These are phyloP conservation scores for Cyclina sinensis DNA, from an alignment of 1,140 invertebrate genomes.

Conservation along the genomic window DNA sequence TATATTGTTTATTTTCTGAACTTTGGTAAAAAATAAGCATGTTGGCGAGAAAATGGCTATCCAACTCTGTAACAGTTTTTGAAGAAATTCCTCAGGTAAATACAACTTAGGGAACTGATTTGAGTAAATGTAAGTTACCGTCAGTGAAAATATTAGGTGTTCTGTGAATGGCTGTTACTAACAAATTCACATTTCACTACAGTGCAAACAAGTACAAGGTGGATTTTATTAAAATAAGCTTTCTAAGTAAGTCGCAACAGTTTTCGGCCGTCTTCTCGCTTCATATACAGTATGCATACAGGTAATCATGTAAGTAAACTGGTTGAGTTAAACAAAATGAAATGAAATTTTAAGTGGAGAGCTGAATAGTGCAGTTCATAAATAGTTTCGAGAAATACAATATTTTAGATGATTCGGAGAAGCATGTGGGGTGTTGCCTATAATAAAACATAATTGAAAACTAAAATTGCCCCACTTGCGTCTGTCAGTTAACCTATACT, in stretches of 20 bases:
- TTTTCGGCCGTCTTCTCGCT: neutral
- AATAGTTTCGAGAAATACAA: conserved; percentile 3
- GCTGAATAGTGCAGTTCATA: neutral
- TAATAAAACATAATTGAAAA: neutral
- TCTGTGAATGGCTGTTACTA: conserved; percentile 30
- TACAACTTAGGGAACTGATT: neutral
- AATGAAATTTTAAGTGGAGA: neutral
- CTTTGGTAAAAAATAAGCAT: no score
- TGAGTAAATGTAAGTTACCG: conserved; percentile 10
- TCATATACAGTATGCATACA: neutral
- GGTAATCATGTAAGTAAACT: neutral
- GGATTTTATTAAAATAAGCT: neutral
- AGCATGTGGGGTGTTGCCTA: neutral
- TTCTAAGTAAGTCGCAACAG: neutral
- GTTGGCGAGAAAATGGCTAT: conserved; percentile 54
- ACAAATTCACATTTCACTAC: conserved; percentile 35
- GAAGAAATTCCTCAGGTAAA: neutral
- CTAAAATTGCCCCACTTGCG: conserved; percentile 8
- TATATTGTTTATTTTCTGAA: no score
- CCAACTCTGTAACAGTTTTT: neutral
- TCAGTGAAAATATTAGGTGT: conserved; percentile 41
- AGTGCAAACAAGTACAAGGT: neutral
- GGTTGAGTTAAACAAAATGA: neutral
- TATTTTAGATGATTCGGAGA: neutral
- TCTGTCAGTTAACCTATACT: conserved; percentile 16